Evolutionary conservation across 2,797 vertebrate genomes (phyloP), one percentile per base, ranked within the genome.

Genomic region (Erpetoichthys calabaricus): DNA sequence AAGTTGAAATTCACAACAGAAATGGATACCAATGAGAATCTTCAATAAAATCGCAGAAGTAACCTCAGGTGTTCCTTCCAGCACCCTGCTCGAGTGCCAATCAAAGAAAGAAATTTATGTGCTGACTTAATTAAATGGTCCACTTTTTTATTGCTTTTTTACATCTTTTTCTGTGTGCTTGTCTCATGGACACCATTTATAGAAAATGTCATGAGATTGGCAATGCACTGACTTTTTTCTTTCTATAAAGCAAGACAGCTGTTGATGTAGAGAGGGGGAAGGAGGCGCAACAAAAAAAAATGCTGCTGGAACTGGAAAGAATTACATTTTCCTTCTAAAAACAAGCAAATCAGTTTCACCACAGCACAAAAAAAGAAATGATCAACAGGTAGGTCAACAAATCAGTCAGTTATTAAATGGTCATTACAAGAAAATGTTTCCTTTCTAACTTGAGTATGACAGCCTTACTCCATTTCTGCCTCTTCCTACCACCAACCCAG

Each of bases 171-270:
- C 80, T 75, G 72, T 67, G 76, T 76, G 76, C 82, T 79, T 73
- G 78, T 77, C 74, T 83, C 72, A 69, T 65, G 66, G 80, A 81
- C 82, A 83, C 72, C 82, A 84, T 86, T 89, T 88, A 85, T 78
- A 90, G 86, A 84, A 91, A 89, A 86, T 3, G 81, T 90, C 87
- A 79, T 79, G 79, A 84, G 81, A 87, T 75, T 82, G 83, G 76
- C 68, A 64, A 86, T 78, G 83, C 81, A 74, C 79, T 80, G 82
- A 86, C 86, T 89, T 87, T 84, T 87, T 86, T 80, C 83, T 89
- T 25, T 84, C 76, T 84, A 80, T 89, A 89, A 91, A 88, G 79
- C 73, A 75, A 88, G 85, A 84, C 90, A 94, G 89, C 89, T 92
- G 90, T 79, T 87, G 78, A 79, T 25, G 25, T 25, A 25, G 1